phyloP scores from a whole-genome alignment of 2,113 vertebrate species.

The Actinemys pallida region DNA sequence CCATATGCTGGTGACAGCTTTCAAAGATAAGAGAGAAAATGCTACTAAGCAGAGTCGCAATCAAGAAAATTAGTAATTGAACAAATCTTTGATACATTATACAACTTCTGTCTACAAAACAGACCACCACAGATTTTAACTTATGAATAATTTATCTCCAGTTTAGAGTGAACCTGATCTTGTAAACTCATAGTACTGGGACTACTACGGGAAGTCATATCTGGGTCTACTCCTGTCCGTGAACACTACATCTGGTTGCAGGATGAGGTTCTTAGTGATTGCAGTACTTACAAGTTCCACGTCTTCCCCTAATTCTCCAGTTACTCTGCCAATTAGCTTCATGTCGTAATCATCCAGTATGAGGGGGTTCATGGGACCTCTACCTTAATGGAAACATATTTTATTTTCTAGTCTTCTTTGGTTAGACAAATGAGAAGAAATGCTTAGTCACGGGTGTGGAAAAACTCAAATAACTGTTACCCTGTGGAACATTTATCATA shows the following conservation, averaged over 20 bases:
- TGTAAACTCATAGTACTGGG: not conserved
- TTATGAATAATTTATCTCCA: conserved; percentile 9
- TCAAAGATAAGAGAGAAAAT: conserved; percentile 32
- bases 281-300: conserved; percentile 75
- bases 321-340: conserved; percentile 72
- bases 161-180: conserved; percentile 1
- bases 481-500: not conserved
- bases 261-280: not conserved
- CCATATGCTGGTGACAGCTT: not conserved
- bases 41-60: not conserved
- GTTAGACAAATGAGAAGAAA: conserved; percentile 18
- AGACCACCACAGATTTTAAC: not conserved
- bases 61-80: not conserved
- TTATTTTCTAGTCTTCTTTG: conserved; percentile 47
- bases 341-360: conserved; percentile 80
- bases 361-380: conserved; percentile 75
- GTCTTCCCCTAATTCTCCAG: conserved; percentile 73
- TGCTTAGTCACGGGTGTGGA: not conserved
- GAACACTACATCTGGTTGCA: not conserved
- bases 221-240: not conserved
- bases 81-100: not conserved
- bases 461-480: not conserved
- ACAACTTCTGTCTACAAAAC: not conserved
- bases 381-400: conserved; percentile 75
- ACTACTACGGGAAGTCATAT: not conserved